Evolutionary conservation across 2,113 vertebrate genomes (phyloP), one percentile per base, ranked within the genome.

Genomic region (Dipodomys stephensi): DNA sequence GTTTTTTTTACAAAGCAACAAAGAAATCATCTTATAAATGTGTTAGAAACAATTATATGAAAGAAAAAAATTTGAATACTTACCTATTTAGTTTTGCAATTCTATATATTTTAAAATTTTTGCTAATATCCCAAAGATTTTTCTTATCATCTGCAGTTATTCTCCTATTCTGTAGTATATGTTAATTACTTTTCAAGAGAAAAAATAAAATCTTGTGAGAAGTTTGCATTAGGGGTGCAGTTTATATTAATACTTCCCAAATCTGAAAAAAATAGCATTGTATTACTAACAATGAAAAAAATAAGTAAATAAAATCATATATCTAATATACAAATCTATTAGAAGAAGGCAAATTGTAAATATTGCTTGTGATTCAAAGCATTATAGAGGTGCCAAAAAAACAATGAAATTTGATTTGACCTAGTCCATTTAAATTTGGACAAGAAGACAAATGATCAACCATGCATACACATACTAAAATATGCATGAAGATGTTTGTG

Each of bases 141-240:
- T 35, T 62, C 27, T 80, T 2, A 88, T 5, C 3, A n/a, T 20
- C 60, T 94, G 2, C 68, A 88, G 44, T 94, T 83, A 53, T 0
- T 83, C 79, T 67, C 11, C 68, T 72, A 74, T 4, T 94, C 39
- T 39, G 39, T 83, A 88, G 44, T 73, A 68, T 4, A 83, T 32
- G 49, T 78, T 80, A 20, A 46, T 88, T 87, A 16, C 22, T 91
- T 94, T 88, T 89, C 13, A 39, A 4, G 82, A 15, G 89, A 64
- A 2, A 80, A 49, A 77, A 28, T 86, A 82, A 65, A 88, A 23
- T 79, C 39, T 74, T 69, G 22, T 39, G 32, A 92, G 82, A 2
- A 79, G 85, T 72, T 72, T 78, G 62, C 5, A 18, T 46, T 84
- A 83, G 44, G 88, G 27, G 44, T 78, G 68, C 95, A 65, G 6